Evolutionary conservation across 2,797 vertebrate species (phyloP).

Genomic region (Phrynocephalus vlangalii): DNA sequence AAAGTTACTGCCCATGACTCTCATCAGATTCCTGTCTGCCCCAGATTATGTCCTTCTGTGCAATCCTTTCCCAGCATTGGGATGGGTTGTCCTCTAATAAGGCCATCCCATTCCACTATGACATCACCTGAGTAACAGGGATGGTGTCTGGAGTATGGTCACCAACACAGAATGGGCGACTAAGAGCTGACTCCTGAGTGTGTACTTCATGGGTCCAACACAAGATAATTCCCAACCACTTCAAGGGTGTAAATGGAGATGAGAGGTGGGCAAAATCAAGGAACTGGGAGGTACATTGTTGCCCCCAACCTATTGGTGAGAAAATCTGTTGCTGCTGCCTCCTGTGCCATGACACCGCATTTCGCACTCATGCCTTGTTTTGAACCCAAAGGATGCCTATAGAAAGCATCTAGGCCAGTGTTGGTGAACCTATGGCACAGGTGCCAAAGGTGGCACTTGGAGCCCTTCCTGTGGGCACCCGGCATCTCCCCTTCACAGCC

Average conservation of each 20-base stretch:
- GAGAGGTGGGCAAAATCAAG: neutral
- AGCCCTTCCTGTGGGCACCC: too few species aligned
- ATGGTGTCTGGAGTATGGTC: neutral
- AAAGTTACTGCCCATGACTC: too few species aligned
- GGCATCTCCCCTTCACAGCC: too few species aligned
- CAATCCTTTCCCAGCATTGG: too few species aligned
- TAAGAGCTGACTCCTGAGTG: neutral
- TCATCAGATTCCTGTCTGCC: too few species aligned
- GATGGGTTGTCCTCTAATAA: too few species aligned
- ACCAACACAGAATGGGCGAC: neutral
- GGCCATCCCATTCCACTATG: neutral
- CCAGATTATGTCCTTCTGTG: too few species aligned
- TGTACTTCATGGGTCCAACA: too few species aligned
- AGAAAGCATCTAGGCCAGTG: neutral
- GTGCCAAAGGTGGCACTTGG: too few species aligned
- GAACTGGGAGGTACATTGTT: neutral
- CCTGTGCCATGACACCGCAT: neutral
- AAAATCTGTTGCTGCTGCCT: neutral
- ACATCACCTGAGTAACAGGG: neutral
- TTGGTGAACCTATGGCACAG: too few species aligned
- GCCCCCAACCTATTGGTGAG: neutral
- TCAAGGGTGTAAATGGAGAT: neutral
- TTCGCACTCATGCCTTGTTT: neutral
- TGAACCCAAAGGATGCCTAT: neutral
- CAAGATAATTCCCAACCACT: neutral